A percentile compares a stretch with the other conserved stretches of the same genome.
These are phyloP conservation scores for Busseola fusca DNA, from an alignment of 2,888 invertebrate genomes.

Conservation along the genomic window DNA sequence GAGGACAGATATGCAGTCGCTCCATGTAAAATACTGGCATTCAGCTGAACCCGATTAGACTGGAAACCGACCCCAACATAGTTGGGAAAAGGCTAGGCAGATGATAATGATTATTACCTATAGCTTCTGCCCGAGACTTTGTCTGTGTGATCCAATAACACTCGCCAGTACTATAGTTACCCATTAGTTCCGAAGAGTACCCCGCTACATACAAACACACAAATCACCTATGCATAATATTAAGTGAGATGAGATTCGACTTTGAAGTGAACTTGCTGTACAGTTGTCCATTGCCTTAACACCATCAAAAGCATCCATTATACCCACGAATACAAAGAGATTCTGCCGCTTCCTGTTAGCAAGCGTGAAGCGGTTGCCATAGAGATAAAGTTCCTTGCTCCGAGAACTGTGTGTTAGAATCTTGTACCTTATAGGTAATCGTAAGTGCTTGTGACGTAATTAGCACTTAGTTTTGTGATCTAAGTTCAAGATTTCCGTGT, in stretches of 20 bases:
- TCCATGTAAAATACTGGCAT: too few species aligned
- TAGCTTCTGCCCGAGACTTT: too few species aligned
- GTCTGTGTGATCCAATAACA: too few species aligned
- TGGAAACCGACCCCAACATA: too few species aligned
- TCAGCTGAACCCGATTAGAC: too few species aligned
- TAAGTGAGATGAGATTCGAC: background rate
- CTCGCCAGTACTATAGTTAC: background rate
- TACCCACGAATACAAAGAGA: constrained; percentile 33
- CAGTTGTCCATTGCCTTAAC: background rate
- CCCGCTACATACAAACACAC: background rate
- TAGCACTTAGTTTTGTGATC: constrained; percentile 18
- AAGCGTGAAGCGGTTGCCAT: constrained; percentile 62
- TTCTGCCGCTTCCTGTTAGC: constrained; percentile 57
- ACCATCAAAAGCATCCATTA: constrained; percentile 39
- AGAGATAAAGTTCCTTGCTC: constrained; percentile 65
- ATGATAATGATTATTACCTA: too few species aligned
- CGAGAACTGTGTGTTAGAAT: constrained; percentile 25
- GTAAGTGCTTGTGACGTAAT: constrained; percentile 21
- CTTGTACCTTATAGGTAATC: constrained; percentile 23
- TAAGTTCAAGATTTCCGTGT: constrained; percentile 11
- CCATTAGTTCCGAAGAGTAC: background rate
- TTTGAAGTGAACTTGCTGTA: background rate
- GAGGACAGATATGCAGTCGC: too few species aligned
- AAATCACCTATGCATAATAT: background rate
- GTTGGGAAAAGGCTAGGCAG: too few species aligned